Percentiles rank a stretch among this genome's conserved stretches.
Conservation (phyloP, 2,888 invertebrate species). For the Hybos culiciformis region DNA sequence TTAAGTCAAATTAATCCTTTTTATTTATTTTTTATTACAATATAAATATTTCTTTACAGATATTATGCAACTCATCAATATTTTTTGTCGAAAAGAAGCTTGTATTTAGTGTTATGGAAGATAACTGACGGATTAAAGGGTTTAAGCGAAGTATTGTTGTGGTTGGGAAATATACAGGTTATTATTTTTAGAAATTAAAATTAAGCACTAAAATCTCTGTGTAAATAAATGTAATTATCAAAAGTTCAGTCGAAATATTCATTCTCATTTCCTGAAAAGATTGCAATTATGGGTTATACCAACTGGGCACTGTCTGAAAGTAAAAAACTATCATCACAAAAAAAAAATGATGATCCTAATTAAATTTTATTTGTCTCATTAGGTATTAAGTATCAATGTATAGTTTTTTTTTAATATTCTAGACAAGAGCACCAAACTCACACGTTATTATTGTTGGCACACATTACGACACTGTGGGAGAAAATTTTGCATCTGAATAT, state of each 20-base stretch:
- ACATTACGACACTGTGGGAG: conserved; percentile 72
- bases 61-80: conserved; percentile 99
- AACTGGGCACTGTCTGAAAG: too few species aligned
- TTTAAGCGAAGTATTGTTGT: conserved; percentile 78
- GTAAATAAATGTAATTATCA: too few species aligned
- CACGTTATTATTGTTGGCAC: conserved; percentile 95
- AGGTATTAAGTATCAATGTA: background rate
- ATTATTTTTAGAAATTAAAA: too few species aligned
- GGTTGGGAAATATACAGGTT: conserved; percentile 86
- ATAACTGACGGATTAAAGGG: conserved; percentile 85
- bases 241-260: too few species aligned
- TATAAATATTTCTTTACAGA: conserved; percentile 32
- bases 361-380: too few species aligned
- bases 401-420: background rate
- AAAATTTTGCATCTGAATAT: conserved; percentile 31
- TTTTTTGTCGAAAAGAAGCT: conserved; percentile 85
- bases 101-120: conserved; percentile 92
- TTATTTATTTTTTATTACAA: conserved; percentile 11
- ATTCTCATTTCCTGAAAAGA: too few species aligned
- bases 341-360: too few species aligned
- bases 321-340: too few species aligned
- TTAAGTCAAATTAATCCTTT: background rate
- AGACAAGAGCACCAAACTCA: conserved; percentile 86
- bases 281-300: too few species aligned
- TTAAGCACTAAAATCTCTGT: too few species aligned